These are phyloP conservation scores for Galbula dea DNA, from an alignment of 2,113 vertebrate species.

Conservation along the genomic window DNA sequence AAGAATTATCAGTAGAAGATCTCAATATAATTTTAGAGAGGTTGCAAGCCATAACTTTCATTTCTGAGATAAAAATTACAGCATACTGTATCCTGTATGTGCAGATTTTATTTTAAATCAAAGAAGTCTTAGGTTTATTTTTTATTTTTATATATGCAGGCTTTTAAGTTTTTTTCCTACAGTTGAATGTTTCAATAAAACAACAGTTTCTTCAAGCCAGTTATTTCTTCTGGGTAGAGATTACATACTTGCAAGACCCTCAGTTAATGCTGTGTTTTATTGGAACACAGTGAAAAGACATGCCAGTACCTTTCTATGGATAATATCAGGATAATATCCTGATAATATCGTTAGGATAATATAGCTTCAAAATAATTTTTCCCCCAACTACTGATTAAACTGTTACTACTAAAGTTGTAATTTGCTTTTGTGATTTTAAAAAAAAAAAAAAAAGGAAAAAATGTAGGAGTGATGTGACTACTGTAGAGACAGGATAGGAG, in stretches of 20 bases:
- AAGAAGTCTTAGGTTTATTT: background rate
- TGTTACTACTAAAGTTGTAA: background rate
- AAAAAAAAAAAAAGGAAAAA: background rate
- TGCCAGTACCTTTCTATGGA: background rate
- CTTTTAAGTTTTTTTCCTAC: background rate
- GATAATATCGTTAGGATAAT: background rate
- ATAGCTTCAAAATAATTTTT: background rate
- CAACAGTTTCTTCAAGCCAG: background rate
- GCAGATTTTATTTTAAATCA: background rate
- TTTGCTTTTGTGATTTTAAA: background rate
- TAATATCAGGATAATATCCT: background rate
- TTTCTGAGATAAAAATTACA: background rate
- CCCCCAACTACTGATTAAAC: background rate
- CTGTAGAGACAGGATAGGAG: background rate
- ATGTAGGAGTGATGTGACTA: background rate
- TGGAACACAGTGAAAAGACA: background rate
- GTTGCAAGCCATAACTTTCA: background rate
- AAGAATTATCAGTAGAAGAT: background rate
- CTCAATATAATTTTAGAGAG: accelerated
- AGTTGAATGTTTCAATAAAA: background rate
- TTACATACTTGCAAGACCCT: background rate
- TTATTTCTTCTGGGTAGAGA: background rate
- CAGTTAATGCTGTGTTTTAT: background rate
- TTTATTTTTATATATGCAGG: background rate
- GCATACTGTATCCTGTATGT: background rate